A percentile compares a stretch with the other conserved stretches of the same genome.
These are phyloP conservation scores for Conus canariensis DNA, from an alignment of 2,888 invertebrate genomes.

Conservation along the genomic window DNA sequence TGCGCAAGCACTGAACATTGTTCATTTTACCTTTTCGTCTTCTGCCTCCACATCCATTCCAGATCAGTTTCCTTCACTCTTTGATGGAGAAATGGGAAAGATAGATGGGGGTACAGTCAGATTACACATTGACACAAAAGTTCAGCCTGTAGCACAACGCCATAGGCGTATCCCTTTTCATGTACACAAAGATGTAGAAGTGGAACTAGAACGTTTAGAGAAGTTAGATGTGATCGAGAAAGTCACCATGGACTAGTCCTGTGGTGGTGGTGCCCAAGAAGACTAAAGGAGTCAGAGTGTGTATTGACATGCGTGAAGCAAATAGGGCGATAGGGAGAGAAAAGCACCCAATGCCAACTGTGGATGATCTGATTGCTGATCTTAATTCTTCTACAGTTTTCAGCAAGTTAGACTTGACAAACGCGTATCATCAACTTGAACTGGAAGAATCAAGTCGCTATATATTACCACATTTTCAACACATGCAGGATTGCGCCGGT, in stretches of 20 bases:
- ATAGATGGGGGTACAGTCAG: neutral
- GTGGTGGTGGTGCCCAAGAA: constrained; percentile 52
- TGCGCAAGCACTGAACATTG: neutral
- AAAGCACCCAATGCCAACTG: constrained; percentile 44
- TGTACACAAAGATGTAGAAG: constrained; percentile 49
- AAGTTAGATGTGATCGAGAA: constrained; percentile 55
- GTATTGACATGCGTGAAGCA: constrained; percentile 58
- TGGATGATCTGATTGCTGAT: constrained; percentile 53
- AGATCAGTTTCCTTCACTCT: neutral
- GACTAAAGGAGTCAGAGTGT: constrained; percentile 52
- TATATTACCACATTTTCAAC: constrained; percentile 56
- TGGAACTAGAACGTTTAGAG: constrained; percentile 51
- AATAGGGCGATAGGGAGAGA: constrained; percentile 56
- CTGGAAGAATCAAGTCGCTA: constrained; percentile 58
- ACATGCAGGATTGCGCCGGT: constrained; percentile 46
- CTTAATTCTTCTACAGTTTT: constrained; percentile 55
- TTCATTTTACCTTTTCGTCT: neutral
- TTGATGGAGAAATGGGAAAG: neutral
- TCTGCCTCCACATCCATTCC: neutral
- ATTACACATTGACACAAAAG: neutral
- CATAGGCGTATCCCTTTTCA: constrained; percentile 47
- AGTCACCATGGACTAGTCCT: constrained; percentile 43
- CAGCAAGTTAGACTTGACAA: constrained; percentile 54
- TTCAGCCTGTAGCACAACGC: constrained; percentile 50
- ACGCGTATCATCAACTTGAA: constrained; percentile 59